These are phyloP conservation scores for Nephotettix cincticeps DNA, from an alignment of 1,140 invertebrate genomes.

Conservation along the genomic window DNA sequence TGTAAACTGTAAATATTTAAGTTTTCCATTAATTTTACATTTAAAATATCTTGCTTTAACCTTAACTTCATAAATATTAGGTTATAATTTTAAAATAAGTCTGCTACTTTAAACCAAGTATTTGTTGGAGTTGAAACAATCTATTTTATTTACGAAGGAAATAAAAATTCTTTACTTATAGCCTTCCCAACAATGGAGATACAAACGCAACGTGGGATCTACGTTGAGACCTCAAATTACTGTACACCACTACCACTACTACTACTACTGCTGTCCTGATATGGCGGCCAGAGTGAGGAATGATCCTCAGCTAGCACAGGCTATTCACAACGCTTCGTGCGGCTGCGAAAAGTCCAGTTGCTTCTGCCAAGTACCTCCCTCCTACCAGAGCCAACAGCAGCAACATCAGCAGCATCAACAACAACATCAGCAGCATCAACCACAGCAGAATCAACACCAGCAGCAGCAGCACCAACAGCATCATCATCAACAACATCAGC, in stretches of 20 bases:
- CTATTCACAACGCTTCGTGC: neutral
- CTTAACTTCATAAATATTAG: too few species aligned
- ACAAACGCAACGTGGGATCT: too few species aligned
- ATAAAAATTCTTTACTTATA: too few species aligned
- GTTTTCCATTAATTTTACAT: too few species aligned
- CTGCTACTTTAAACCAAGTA: too few species aligned
- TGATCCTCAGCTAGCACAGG: neutral
- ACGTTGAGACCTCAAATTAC: neutral
- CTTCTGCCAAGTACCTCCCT: neutral
- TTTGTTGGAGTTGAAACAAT: too few species aligned
- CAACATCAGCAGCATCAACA: neutral
- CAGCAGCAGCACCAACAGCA: neutral
- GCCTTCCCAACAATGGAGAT: too few species aligned
- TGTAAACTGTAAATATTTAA: too few species aligned
- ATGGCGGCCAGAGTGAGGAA: neutral
- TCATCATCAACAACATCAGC: neutral
- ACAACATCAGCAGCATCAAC: neutral
- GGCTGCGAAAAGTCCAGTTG: neutral
- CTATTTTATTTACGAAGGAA: too few species aligned
- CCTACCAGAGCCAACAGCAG: neutral
- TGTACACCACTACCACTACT: neutral
- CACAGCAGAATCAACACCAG: neutral
- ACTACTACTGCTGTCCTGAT: conserved; percentile 3
- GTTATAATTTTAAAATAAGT: too few species aligned
- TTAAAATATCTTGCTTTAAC: too few species aligned